phyloP scores from a whole-genome alignment of 2,888 invertebrate genomes.

The Tricholauxania praeusta region DNA sequence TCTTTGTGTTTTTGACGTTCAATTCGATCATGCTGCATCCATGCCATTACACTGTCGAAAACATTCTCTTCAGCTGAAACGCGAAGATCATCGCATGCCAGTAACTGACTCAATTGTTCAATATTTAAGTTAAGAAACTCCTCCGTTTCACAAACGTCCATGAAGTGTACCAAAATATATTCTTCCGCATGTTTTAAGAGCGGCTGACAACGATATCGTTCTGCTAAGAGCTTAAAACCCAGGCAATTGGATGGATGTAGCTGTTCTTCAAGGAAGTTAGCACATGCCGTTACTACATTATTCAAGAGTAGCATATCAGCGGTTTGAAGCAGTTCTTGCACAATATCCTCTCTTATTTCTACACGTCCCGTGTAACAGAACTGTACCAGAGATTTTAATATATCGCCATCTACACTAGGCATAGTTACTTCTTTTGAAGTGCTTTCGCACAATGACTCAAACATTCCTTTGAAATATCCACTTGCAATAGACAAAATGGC shows the following conservation, averaged over 20 bases:
- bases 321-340: slow-evolving; percentile 88
- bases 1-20: too few relatives aligned
- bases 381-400: slow-evolving; percentile 84
- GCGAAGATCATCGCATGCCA: too few relatives aligned
- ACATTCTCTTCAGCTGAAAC: too few relatives aligned
- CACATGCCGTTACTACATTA: slow-evolving; percentile 71
- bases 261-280: slow-evolving; percentile 86
- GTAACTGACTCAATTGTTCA: slow-evolving; percentile 80
- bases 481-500: too few relatives aligned
- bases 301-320: slow-evolving; percentile 88
- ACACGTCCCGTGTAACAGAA: slow-evolving; percentile 88
- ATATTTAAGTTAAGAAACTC: slow-evolving; percentile 71
- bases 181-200: slow-evolving; percentile 75
- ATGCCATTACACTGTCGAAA: too few relatives aligned
- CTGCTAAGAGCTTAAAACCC: too few relatives aligned
- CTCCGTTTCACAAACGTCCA: slow-evolving; percentile 76
- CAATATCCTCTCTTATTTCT: slow-evolving; percentile 66
- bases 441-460: too few relatives aligned
- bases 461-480: too few relatives aligned
- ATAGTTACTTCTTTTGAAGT: too few relatives aligned
- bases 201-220: too few relatives aligned
- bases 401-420: slow-evolving; percentile 79
- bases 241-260: slow-evolving; percentile 68
- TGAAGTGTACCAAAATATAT: slow-evolving; percentile 86
- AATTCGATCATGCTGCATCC: too few relatives aligned